Evolutionary conservation across 2,113 vertebrate species (phyloP), one percentile per base, ranked within the genome.

Genomic region (Aphyosemion australe): DNA sequence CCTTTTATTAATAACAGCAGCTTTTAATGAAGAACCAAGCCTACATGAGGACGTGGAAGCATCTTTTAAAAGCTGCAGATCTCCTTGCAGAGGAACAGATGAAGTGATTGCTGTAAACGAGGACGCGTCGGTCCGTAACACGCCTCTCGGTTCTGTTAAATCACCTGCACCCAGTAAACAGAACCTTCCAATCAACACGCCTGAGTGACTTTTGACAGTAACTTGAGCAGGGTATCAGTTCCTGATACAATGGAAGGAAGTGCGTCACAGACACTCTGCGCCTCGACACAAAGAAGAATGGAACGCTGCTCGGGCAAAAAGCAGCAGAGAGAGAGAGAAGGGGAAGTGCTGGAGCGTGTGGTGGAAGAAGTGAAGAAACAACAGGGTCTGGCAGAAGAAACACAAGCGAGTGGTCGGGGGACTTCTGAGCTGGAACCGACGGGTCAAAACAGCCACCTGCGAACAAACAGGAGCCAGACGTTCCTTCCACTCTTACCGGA

Each of bases 161-260:
- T 59, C 54, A 48, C 53, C 46, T 16, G 52, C 9, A 37, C 79
- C 34, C 15, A 79, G 42, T 37, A 14, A 1, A 37, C 62, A 41
- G 9, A 8, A 42, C 41, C 76, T 74, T 76, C 72, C 69, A 79
- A 78, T 78, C 69, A 77, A 51, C 79, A 61, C 48, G 39, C 46
- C 53, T 19, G 11, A 61, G 50, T 9, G 12, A 63, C 47, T 56
- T 74, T 72, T 84, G 71, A 85, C 72, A 66, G 87, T 82, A 85
- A 87, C 72, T 88, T 76, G 54, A 74, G 67, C 50, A 60, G 71
- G 71, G 83, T 76, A 80, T 79, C 72, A 79, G 85, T 90, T 91
- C 86, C 88, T 89, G 90, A 84, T 83, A 89, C 90, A 92, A 92
- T 92, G 91, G 90, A 90, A 92, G 92, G 91, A 93, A 93, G 88